These are phyloP conservation scores for Varanus komodoensis DNA, from an alignment of 2,113 vertebrate species.

Conservation along the genomic window DNA sequence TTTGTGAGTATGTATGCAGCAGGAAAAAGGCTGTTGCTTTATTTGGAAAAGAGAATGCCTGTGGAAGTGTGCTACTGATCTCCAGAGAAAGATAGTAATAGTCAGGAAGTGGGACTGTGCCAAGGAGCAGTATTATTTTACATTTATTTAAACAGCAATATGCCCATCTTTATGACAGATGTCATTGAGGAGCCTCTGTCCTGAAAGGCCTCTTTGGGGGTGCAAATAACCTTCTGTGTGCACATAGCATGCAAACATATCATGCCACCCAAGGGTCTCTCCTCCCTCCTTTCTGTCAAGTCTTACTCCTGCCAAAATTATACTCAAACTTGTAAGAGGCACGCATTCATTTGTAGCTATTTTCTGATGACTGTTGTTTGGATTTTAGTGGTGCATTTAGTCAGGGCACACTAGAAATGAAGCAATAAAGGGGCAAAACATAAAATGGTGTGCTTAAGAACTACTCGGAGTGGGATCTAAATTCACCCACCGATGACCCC, in stretches of 20 bases:
- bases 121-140: not conserved
- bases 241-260: not conserved
- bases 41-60: not conserved
- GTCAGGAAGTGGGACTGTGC: not conserved
- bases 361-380: not conserved
- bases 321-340: not conserved
- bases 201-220: not conserved
- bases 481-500: not conserved
- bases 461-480: not conserved
- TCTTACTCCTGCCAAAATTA: not conserved
- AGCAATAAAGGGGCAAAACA: not conserved
- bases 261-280: not conserved
- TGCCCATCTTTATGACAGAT: not conserved
- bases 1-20: not conserved
- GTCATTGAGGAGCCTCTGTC: not conserved
- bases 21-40: accelerated
- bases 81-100: not conserved
- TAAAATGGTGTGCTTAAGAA: not conserved
- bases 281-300: not conserved
- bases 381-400: not conserved
- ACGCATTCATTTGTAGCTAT: not conserved
- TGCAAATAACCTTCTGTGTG: not conserved
- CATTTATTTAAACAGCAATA: not conserved
- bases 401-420: not conserved
- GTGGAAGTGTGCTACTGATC: slow-evolving; percentile 7